A percentile compares a stretch with the other conserved stretches of the same genome.
These are phyloP conservation scores for Calidris pugnax DNA, from an alignment of 2,113 vertebrate genomes.

Conservation along the genomic window DNA sequence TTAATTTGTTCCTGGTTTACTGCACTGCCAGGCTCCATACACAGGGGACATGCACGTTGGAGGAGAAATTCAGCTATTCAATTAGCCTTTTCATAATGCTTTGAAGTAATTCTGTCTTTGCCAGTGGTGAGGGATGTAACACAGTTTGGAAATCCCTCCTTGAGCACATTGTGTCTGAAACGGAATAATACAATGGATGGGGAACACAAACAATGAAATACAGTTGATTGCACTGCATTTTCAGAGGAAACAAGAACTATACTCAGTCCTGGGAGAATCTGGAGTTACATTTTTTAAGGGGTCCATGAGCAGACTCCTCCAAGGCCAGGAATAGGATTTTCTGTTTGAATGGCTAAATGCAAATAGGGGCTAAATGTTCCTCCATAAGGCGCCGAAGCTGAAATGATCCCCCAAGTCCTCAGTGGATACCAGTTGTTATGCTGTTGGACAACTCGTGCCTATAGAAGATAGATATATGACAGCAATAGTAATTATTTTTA, in stretches of 20 bases:
- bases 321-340: not conserved
- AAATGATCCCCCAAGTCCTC: not conserved
- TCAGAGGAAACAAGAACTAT: not conserved
- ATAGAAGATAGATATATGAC: not conserved
- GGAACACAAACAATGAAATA: not conserved
- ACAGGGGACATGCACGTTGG: accelerated
- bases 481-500: constrained; percentile 11
- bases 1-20: not conserved
- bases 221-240: not conserved
- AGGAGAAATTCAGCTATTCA: not conserved
- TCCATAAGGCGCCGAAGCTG: not conserved
- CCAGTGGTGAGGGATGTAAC: not conserved
- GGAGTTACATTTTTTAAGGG: not conserved
- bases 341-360: not conserved
- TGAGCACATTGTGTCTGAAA: not conserved
- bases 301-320: not conserved
- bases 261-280: not conserved
- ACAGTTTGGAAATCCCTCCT: not conserved
- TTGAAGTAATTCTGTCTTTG: not conserved
- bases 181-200: not conserved
- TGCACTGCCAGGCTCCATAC: not conserved
- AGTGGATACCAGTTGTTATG: not conserved
- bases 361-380: not conserved
- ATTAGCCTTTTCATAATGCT: not conserved
- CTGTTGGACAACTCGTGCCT: not conserved